Percentiles rank a stretch among this genome's conserved stretches.
phyloP scores from a whole-genome alignment of 1,140 invertebrate species.

The Sminthurinus signatus region DNA sequence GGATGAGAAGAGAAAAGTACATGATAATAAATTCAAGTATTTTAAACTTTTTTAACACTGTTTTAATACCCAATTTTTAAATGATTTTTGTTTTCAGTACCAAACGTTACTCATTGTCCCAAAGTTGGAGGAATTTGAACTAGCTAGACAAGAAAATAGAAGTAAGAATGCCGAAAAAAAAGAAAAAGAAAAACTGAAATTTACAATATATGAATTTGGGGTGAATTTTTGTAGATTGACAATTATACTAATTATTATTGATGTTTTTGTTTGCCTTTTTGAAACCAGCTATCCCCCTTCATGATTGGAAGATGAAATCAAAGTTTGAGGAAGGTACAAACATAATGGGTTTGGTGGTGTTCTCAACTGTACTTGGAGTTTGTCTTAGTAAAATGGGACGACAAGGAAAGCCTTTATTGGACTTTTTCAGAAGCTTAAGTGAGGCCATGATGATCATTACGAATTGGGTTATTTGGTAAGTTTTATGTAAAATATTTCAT shows the following conservation, averaged over 20 bases:
- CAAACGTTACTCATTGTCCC: conserved; percentile 6
- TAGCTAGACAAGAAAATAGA: too few species aligned
- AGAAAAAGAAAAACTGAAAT: too few species aligned
- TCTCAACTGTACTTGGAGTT: conserved; percentile 69
- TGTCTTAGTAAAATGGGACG: conserved; percentile 69
- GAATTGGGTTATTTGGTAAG: conserved; percentile 73
- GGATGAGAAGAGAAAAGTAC: too few species aligned
- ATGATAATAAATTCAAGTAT: too few species aligned
- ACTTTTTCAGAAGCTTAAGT: conserved; percentile 66
- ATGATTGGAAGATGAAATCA: not conserved
- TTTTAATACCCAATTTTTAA: too few species aligned
- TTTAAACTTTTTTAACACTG: too few species aligned
- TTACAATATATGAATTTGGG: too few species aligned
- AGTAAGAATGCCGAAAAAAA: too few species aligned
- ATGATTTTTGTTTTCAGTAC: not conserved
- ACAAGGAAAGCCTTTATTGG: conserved; percentile 60
- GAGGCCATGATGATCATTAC: conserved; percentile 84
- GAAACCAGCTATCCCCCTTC: not conserved
- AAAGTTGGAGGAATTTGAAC: too few species aligned
- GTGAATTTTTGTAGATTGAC: too few species aligned
- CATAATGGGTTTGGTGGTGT: conserved; percentile 71
- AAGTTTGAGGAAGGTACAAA: conserved; percentile 55
- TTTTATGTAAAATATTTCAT: not conserved
- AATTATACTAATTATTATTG: too few species aligned
- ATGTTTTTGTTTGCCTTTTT: too few species aligned